phyloP scores from a whole-genome alignment of 1,140 invertebrate species.

The Polypedilum pembai region DNA sequence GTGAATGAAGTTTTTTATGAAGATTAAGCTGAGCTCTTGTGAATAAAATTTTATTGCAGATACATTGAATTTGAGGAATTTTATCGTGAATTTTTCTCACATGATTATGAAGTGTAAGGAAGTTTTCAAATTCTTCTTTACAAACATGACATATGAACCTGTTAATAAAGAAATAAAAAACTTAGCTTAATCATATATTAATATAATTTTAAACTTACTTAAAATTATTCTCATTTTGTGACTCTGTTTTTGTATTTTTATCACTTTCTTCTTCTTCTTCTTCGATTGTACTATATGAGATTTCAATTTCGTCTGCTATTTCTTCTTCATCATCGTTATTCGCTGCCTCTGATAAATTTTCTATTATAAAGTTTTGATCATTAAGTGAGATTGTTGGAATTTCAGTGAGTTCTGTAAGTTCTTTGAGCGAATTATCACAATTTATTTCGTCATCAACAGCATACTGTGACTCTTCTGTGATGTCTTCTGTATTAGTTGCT shows the following conservation, averaged over 20 bases:
- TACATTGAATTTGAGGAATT: not conserved
- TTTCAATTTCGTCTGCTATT: constrained; percentile 10
- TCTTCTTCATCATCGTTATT: not conserved
- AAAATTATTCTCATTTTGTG: not conserved
- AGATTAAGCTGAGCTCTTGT: constrained; percentile 1
- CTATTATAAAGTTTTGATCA: not conserved
- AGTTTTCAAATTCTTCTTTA: constrained; percentile 6
- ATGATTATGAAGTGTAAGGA: not conserved
- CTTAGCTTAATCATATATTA: not conserved
- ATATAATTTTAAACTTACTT: not conserved
- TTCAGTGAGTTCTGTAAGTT: not conserved
- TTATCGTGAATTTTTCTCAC: not conserved
- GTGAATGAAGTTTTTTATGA: not conserved
- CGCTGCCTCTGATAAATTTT: not conserved
- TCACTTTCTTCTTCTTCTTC: not conserved
- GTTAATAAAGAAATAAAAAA: not conserved
- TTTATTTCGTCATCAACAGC: not conserved
- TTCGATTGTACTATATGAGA: not conserved
- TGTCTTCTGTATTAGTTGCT: not conserved
- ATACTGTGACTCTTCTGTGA: not conserved
- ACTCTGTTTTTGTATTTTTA: not conserved
- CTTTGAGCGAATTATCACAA: not conserved
- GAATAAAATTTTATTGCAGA: not conserved
- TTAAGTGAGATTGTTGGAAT: not conserved
- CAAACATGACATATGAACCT: not conserved